Conservation (phyloP, 2,797 vertebrate genomes). For the Gambelia wislizenii region DNA sequence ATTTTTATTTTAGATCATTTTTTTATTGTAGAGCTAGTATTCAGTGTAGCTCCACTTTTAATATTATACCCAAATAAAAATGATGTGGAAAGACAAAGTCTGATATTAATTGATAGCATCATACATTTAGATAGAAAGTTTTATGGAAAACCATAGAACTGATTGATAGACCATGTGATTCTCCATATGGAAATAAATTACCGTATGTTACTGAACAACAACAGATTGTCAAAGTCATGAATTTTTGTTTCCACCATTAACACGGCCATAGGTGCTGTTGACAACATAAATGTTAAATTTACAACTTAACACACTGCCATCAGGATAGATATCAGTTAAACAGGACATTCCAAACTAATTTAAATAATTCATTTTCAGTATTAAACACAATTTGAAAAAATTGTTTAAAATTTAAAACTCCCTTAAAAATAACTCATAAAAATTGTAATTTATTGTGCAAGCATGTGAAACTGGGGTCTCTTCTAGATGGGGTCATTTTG, state of each 20-base stretch:
- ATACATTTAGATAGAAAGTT: conserved; percentile 15
- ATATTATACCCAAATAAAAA: conserved; percentile 17
- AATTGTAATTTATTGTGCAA: conserved; percentile 25
- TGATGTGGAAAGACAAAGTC: not conserved
- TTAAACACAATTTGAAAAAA: conserved; percentile 43
- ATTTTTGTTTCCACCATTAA: conserved; percentile 54
- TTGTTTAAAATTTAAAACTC: conserved; percentile 44
- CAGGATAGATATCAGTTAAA: conserved; percentile 32
- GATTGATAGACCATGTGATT: not conserved
- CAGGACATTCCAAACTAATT: conserved; percentile 42
- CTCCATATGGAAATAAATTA: conserved; percentile 44
- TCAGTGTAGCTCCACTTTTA: not conserved
- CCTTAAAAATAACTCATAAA: conserved; percentile 37
- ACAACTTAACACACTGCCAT: conserved; percentile 41
- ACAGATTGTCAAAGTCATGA: conserved; percentile 52
- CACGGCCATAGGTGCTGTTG: conserved; percentile 43
- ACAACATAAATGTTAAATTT: conserved; percentile 64
- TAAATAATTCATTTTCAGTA: conserved; percentile 48
- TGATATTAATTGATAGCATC: conserved; percentile 10
- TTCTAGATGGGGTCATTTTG: no score
- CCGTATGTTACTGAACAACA: conserved; percentile 56
- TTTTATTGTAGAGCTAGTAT: not conserved
- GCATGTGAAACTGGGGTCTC: conserved; percentile 11
- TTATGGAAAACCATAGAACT: conserved; percentile 16
- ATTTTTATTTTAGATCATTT: not conserved